A percentile compares a stretch with the other conserved stretches of the same genome.
phyloP scores from a whole-genome alignment of 2,113 vertebrate species.

The Brachyhypopomus gauderio region DNA sequence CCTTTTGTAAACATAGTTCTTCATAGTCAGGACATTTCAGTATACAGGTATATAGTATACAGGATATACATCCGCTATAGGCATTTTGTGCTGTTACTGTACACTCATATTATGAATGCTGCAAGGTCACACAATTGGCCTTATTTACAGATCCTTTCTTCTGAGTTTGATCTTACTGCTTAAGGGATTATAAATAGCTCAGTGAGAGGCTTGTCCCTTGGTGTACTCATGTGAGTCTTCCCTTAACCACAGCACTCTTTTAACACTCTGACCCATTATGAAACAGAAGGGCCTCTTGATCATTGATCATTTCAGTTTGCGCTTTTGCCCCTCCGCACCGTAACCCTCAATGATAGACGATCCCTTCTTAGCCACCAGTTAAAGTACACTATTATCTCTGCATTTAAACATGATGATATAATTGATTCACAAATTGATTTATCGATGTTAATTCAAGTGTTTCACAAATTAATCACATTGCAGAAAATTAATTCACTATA shows the following conservation, averaged over 20 bases:
- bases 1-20: no score
- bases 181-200: background rate
- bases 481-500: conserved; percentile 77
- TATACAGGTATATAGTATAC: no score
- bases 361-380: conserved; percentile 65
- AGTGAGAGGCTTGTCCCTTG: background rate
- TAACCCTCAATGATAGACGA: conserved; percentile 70
- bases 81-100: no score
- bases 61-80: no score
- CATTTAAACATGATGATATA: conserved; percentile 77
- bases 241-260: background rate
- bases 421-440: conserved; percentile 83
- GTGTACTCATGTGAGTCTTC: background rate
- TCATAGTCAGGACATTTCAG: no score
- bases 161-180: no score
- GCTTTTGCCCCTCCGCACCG: conserved; percentile 61
- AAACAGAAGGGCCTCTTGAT: conserved; percentile 65
- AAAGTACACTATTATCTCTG: conserved; percentile 75
- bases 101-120: no score
- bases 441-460: conserved; percentile 81
- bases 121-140: no score
- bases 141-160: no score
- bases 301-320: conserved; percentile 72
- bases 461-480: conserved; percentile 75
- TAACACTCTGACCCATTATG: conserved; percentile 54